Base-by-base conservation (phyloP, 1,140 invertebrate genomes). In the Pseudomyrmex concolor region DNA sequence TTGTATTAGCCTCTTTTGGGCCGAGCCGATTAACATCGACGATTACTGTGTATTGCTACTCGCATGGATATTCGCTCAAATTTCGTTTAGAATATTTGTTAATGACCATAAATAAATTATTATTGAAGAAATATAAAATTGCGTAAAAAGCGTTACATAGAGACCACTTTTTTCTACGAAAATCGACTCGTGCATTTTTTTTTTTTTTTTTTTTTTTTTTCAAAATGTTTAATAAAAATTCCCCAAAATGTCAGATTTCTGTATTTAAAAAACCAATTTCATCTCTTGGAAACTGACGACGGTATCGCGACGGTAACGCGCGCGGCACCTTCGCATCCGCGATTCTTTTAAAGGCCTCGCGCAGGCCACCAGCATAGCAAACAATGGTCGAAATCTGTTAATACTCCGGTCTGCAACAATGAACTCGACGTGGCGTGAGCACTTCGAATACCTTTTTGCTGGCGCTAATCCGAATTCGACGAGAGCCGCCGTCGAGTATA, bases 321-420 rank as follows among this genome's bases (percentile, higher is more conserved):
- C 76, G 60, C 83, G 90, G 90, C 90, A 85, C 86, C 83, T 78
- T 88, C 60, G 67, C 22, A 17, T 45, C 17, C 15, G 51, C 72
- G 83, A 90, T 83, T 85, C 76, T 85, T 85, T 89, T 80, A 5
- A 72, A 25, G 10, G 7, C 59, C 71, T 17, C 73, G 51, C 73
- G 51, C n/a, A 51, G 76, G 82, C 81, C 78, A 85, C 83, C 80
- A 74, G 51, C 45, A 59, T 66, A 74, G 48, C 63, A 84, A 86
- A 92, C 92, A 92, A 92, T 91, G 71, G 80, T 17, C 64, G 62
- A 91, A 92, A 92, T 91, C 90, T 89, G 84, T 91, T 91, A 92
- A 92, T 91, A 85, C 90, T 82, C 50, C 54, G 57, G 54, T 71
- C 67, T 45, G 83, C 77, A 81, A 92, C 91, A 92, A 91, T 91